Evolutionary conservation across 2,113 vertebrate genomes (phyloP).

Genomic region (Nibea coibor): DNA sequence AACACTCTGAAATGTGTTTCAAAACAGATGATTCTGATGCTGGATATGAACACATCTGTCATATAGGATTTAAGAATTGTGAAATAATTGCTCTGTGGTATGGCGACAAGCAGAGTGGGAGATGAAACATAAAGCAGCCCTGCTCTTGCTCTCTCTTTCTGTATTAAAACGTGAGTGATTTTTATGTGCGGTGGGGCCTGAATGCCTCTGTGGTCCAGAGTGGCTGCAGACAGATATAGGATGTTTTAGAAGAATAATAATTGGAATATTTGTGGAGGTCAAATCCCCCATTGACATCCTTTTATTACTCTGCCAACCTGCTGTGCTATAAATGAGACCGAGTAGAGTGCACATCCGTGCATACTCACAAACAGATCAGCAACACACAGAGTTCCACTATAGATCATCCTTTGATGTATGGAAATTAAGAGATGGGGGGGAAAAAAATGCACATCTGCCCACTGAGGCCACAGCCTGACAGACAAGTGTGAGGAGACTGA

Average conservation of each 20-base stretch:
- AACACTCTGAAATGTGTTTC: constrained; percentile 8
- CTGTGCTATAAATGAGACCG: constrained; percentile 72
- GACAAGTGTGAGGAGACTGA: constrained; percentile 50
- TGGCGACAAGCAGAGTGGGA: background rate
- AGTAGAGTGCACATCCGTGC: constrained; percentile 46
- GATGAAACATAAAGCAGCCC: constrained; percentile 14
- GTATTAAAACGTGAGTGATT: constrained; percentile 48
- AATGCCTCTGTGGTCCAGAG: constrained; percentile 57
- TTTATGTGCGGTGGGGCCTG: constrained; percentile 59
- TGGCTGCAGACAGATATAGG: constrained; percentile 62
- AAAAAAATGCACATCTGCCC: constrained; percentile 43
- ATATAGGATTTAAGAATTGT: background rate
- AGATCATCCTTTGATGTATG: constrained; percentile 63
- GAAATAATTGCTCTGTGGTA: constrained; percentile 6
- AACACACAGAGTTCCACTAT: constrained; percentile 23
- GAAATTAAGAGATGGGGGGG: constrained; percentile 48
- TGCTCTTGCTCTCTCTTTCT: constrained; percentile 19
- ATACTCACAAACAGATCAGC: constrained; percentile 37
- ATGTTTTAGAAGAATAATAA: constrained; percentile 73
- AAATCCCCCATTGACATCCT: constrained; percentile 73
- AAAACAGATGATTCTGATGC: constrained; percentile 19
- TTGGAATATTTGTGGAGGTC: constrained; percentile 76
- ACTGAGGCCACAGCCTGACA: constrained; percentile 50
- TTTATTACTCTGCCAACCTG: constrained; percentile 72
- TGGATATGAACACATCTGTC: background rate